Evolutionary conservation across 2,888 invertebrate genomes (phyloP), one percentile per base, ranked within the genome.

Genomic region (Resseliella maxima): DNA sequence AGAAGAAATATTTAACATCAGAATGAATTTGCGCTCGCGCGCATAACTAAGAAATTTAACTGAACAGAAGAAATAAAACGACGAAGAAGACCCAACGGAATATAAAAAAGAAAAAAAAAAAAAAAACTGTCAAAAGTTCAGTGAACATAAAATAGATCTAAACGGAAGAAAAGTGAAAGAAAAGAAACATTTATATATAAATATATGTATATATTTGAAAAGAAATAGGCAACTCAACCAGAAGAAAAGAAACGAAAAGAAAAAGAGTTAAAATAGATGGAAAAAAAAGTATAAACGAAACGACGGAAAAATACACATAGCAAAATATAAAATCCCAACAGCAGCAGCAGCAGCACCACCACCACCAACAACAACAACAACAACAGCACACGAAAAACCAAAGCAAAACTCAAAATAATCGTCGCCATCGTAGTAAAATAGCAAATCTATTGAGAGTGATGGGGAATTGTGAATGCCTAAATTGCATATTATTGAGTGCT

Each of bases 61-160:
- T n/a, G n/a, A 41, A 41, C 41, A 41, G 12, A 41, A 8, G 41
- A 41, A 41, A 41, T 41, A 41, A 41, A 41, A 41, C 5, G 6
- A 12, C 41, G 6, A 41, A 8, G 6, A 41, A 41, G 12, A 41
- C 41, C 41, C 6, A 41, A 41, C 41, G 41, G 12, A 12, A 41
- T n/a, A n/a, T n/a, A 41, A 5, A 41, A 59, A 59, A 24, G 24
- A 59, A 59, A 3, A 6, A 3, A 6, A 59, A 59, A 24, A 59
- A 72, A 31, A 31, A 72, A 31, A 72, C 72, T 72, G 72, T 72
- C 72, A 72, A 72, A 72, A 72, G 72, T 72, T 72, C 72, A 72
- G 72, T 72, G 72, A 72, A 72, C 72, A 72, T 31, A 72, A 72
- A 72, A 72, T 31, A 72, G 72, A 72, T 31, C 72, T 15, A 72